Base-by-base conservation (phyloP, 2,888 invertebrate genomes). In the Thumatha senex region DNA sequence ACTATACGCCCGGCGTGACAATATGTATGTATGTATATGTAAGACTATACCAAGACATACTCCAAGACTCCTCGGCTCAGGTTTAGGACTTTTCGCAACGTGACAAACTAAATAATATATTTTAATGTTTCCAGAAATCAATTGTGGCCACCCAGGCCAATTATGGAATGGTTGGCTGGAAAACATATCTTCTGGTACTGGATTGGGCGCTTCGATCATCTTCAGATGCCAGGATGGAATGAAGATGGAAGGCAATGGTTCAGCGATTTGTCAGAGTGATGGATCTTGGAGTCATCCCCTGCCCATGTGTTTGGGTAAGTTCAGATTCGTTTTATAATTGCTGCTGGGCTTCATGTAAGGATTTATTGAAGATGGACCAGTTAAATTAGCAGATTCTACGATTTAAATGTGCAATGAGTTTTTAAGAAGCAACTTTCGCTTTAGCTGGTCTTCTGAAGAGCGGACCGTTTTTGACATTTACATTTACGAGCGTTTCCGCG, bases 141-240 rank as follows among this genome's bases (percentile, higher is more conserved):
- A 99, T 90, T 99, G 99, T 86, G 98, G 98, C 0, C 95, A 96
- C 70, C 98, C 99, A 0, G 98, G 98, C 1, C 94, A 96, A 42
- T 93, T 99, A 8, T 97, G 97, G 94, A 99, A 99, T 78, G 99
- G 99, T 3, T 99, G 98, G 96, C 93, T 96, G 70, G 97, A 98
- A 86, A 97, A 97, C 78, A 96, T 96, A 53, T 97, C 97, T 66
- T 94, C 94, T 31, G 98, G 97, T 24, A 98, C 98, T 3, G 97
- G 96, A 0, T 92, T 98, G 29, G 98, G 98, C 0, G 96, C 98
- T 0, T 97, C 97, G 56, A 95, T 98, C 57, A 97, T 98, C 74
- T 99, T 97, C 85, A 94, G 98, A 57, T 99, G 99, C 79, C 96
- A 97, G 74, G 96, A 98, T 54, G 96, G 96, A 58, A 98, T 98